Conservation (phyloP, 2,888 invertebrate genomes). For the Agrilus mali region DNA sequence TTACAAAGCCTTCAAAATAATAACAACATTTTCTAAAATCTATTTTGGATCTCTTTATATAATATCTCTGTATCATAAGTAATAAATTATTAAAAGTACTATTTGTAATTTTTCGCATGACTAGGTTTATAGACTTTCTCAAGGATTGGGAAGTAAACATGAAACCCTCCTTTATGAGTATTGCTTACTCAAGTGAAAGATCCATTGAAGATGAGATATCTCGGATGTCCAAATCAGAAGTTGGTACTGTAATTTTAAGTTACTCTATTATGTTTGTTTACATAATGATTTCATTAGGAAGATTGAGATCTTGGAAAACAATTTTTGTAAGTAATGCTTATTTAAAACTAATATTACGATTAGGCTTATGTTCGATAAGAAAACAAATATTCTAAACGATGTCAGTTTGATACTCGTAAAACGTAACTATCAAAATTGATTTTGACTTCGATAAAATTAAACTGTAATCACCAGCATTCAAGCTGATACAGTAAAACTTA, state of each 20-base stretch:
- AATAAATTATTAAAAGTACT: too few species aligned
- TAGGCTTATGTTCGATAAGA: not conserved
- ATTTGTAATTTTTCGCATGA: too few species aligned
- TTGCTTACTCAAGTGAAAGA: slow-evolving; percentile 67
- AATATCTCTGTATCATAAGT: not conserved
- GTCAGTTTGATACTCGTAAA: too few species aligned
- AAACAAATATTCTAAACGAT: not conserved
- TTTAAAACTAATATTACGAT: not conserved
- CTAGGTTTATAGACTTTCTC: slow-evolving; percentile 53
- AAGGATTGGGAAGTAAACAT: slow-evolving; percentile 40
- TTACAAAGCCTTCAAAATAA: too few species aligned
- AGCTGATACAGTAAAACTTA: too few species aligned
- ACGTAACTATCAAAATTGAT: too few species aligned
- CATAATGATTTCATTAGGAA: slow-evolving; percentile 76
- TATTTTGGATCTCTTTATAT: too few species aligned
- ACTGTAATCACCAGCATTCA: too few species aligned
- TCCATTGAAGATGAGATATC: slow-evolving; percentile 87
- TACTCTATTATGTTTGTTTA: slow-evolving; percentile 90
- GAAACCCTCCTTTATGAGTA: slow-evolving; percentile 47
- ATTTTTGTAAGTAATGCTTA: slow-evolving; percentile 35
- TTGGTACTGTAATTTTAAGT: slow-evolving; percentile 71
- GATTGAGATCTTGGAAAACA: slow-evolving; percentile 45
- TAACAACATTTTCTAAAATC: too few species aligned
- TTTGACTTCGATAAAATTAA: too few species aligned
- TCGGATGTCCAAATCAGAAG: slow-evolving; percentile 77